Evolutionary conservation across 1,140 invertebrate genomes (phyloP).

Genomic region (Drosophila pseudoobscura): DNA sequence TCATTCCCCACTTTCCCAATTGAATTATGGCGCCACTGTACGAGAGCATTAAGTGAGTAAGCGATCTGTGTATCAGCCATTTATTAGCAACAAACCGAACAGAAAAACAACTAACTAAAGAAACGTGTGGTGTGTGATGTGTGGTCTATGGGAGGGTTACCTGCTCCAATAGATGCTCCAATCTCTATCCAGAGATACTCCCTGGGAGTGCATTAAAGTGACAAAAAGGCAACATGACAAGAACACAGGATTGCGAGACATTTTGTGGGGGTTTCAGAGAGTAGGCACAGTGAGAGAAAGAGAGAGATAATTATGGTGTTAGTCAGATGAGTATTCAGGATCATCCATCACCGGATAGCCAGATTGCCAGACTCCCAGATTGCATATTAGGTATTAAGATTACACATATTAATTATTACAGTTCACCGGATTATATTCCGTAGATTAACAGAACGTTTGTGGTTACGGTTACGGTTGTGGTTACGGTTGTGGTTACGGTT

Average conservation of each 20-base stretch:
- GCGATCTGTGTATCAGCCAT: conserved; percentile 18
- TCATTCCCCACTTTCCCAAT: background rate
- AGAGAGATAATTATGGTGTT: conserved; percentile 21
- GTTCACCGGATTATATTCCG: background rate
- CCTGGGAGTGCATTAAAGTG: too few species aligned
- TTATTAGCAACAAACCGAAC: conserved; percentile 42
- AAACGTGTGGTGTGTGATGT: too few species aligned
- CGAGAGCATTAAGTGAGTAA: conserved; percentile 8
- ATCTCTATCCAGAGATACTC: too few species aligned
- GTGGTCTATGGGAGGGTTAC: too few species aligned
- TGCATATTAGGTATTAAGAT: background rate
- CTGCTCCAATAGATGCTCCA: too few species aligned
- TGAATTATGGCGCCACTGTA: conserved; percentile 41
- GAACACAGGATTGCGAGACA: too few species aligned
- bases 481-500: too few species aligned
- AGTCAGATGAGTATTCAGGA: conserved; percentile 10
- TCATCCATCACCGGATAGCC: conserved; percentile 23
- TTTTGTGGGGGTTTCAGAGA: too few species aligned
- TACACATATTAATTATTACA: too few species aligned
- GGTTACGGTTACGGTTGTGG: too few species aligned
- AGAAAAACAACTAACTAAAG: conserved; percentile 21
- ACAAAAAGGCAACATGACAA: too few species aligned
- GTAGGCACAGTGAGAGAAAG: conserved; percentile 2
- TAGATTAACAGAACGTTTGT: too few species aligned
- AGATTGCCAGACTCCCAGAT: background rate